phyloP scores from a whole-genome alignment of 1,140 invertebrate species.

The Lanistes nyassanus region DNA sequence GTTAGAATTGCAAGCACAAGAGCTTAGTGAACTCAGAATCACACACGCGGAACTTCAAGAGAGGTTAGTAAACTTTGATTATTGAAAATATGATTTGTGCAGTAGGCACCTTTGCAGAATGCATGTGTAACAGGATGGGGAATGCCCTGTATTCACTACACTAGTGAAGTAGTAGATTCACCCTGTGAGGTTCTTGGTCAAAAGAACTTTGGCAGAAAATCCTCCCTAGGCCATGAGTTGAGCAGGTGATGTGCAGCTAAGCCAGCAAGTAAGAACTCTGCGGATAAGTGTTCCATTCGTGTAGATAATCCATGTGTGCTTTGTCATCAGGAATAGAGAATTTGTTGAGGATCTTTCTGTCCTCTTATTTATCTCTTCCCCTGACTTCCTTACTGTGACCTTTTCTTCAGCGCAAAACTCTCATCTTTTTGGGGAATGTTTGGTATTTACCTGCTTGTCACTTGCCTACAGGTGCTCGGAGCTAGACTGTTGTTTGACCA shows the following conservation, averaged over 20 bases:
- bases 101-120: no score
- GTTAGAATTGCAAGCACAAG: slow-evolving; percentile 46
- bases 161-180: no score
- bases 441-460: not conserved
- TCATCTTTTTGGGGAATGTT: no score
- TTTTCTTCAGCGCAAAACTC: no score
- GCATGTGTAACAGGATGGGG: no score
- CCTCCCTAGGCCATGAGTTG: no score
- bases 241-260: no score
- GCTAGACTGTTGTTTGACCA: slow-evolving; percentile 38
- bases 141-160: no score
- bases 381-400: not conserved
- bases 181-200: no score
- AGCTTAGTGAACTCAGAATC: slow-evolving; percentile 50
- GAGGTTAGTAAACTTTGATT: slow-evolving; percentile 36
- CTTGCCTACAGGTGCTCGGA: slow-evolving; percentile 42
- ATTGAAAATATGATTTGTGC: not conserved
- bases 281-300: no score
- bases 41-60: slow-evolving; percentile 50
- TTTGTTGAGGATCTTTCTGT: not conserved
- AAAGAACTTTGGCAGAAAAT: no score
- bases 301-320: not conserved
- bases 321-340: not conserved
- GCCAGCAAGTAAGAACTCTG: no score
- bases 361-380: not conserved